These are phyloP conservation scores for Meandrina meandrites DNA, from an alignment of 92 coral and sea anemone species.

Conservation along the genomic window DNA sequence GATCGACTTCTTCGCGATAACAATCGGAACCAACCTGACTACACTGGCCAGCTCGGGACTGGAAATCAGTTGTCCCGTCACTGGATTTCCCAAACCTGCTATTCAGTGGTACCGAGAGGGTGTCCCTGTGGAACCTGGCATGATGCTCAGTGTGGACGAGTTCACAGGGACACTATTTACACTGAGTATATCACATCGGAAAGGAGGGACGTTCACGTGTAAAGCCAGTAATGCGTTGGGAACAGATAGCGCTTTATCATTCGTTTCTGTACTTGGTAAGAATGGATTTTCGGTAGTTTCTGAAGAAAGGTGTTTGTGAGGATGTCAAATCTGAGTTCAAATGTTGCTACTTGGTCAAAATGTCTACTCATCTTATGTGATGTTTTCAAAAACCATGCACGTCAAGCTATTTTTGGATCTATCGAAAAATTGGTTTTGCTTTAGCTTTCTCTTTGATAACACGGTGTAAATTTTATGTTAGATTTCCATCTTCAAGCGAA, in stretches of 20 bases:
- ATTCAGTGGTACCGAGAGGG: constrained; percentile 64
- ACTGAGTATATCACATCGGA: constrained; percentile 69
- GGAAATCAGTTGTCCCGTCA: constrained; percentile 68
- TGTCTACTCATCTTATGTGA: too few relatives aligned
- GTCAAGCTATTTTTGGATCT: not conserved
- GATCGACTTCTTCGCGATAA: constrained; percentile 23
- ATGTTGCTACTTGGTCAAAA: too few relatives aligned
- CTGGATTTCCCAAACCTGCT: constrained; percentile 75
- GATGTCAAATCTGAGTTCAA: too few relatives aligned
- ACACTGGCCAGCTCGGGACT: constrained; percentile 69
- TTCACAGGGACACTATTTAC: constrained; percentile 61
- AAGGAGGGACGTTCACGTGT: constrained; percentile 80
- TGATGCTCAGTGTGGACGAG: constrained; percentile 51
- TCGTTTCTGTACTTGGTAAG: constrained; percentile 74
- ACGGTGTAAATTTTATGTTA: too few relatives aligned
- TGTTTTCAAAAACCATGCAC: not conserved
- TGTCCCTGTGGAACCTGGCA: constrained; percentile 27
- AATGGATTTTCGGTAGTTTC: not conserved
- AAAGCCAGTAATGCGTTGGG: constrained; percentile 84
- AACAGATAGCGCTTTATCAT: constrained; percentile 67
- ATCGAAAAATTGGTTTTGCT: too few relatives aligned
- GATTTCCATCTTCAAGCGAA: too few relatives aligned
- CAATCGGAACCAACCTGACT: constrained; percentile 52
- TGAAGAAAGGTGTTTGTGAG: not conserved
- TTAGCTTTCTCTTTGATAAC: too few relatives aligned